Conservation (phyloP, 1,140 invertebrate genomes). For the Lordiphosa mommai region DNA sequence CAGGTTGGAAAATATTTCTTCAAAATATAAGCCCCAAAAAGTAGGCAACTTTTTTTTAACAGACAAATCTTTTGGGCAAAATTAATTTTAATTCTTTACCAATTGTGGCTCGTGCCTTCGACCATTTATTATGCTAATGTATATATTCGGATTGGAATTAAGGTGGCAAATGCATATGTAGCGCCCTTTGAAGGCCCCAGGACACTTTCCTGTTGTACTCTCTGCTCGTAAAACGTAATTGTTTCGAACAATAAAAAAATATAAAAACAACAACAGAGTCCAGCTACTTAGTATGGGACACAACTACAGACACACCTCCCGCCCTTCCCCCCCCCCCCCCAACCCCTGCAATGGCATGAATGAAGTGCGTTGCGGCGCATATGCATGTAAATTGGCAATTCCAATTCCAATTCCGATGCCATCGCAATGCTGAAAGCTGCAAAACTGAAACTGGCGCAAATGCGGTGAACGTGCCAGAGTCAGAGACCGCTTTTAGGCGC, state of each 20-base stretch:
- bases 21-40: too few relatives aligned
- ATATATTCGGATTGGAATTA: conserved; percentile 21
- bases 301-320: background rate
- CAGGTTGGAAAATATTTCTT: too few relatives aligned
- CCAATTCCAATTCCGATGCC: conserved; percentile 60
- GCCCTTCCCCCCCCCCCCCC: background rate
- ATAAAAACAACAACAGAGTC: conserved; percentile 20
- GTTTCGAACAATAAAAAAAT: conserved; percentile 48
- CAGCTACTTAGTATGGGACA: conserved; percentile 53
- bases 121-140: conserved; percentile 47
- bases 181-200: conserved; percentile 7
- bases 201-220: background rate
- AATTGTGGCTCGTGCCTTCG: background rate
- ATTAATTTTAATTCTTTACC: too few relatives aligned
- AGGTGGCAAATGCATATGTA: conserved; percentile 41
- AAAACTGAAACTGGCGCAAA: conserved; percentile 7
- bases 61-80: too few relatives aligned
- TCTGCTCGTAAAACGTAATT: conserved; percentile 54
- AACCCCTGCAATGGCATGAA: conserved; percentile 50
- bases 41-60: too few relatives aligned
- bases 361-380: conserved; percentile 66
- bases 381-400: conserved; percentile 73
- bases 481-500: conserved; percentile 50
- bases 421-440: conserved; percentile 22
- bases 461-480: conserved; percentile 29